Conservation (phyloP, 2,113 vertebrate genomes). For the Mobula hypostoma region DNA sequence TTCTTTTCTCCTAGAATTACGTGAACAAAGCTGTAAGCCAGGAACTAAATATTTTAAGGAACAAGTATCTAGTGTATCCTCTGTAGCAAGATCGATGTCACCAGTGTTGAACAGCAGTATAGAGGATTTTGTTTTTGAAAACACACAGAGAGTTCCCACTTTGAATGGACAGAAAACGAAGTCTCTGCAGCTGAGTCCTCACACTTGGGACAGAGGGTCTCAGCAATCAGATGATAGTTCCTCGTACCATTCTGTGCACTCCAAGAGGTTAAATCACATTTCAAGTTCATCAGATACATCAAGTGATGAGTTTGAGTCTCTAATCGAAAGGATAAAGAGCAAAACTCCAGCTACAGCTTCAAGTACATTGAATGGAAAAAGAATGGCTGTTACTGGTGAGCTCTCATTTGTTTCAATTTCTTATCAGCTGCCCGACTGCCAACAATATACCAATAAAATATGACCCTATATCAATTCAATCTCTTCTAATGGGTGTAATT, state of each 20-base stretch:
- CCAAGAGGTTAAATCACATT: neutral
- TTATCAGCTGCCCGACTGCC: neutral
- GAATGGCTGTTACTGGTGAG: conserved; percentile 42
- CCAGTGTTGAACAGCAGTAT: conserved; percentile 47
- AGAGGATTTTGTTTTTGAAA: conserved; percentile 55
- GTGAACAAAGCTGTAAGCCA: neutral
- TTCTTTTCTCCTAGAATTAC: neutral
- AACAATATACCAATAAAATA: neutral
- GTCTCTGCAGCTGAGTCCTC: neutral
- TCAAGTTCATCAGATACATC: neutral
- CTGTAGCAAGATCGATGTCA: neutral
- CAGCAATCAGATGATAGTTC: neutral
- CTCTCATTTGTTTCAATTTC: neutral
- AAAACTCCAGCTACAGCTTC: conserved; percentile 41
- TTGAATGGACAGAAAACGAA: neutral
- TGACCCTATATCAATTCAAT: too few species aligned
- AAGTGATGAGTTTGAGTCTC: conserved; percentile 60
- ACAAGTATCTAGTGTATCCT: too few species aligned
- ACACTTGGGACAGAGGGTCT: neutral
- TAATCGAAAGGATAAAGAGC: conserved; percentile 66
- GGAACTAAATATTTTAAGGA: neutral
- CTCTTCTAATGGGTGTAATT: too few species aligned
- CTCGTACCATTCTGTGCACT: neutral
- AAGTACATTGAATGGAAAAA: conserved; percentile 38
- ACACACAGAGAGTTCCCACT: conserved; percentile 53